Percentiles rank a stretch among this genome's conserved stretches.
phyloP scores from a whole-genome alignment of 2,113 vertebrate species.

The Coryphaenoides rupestris region DNA sequence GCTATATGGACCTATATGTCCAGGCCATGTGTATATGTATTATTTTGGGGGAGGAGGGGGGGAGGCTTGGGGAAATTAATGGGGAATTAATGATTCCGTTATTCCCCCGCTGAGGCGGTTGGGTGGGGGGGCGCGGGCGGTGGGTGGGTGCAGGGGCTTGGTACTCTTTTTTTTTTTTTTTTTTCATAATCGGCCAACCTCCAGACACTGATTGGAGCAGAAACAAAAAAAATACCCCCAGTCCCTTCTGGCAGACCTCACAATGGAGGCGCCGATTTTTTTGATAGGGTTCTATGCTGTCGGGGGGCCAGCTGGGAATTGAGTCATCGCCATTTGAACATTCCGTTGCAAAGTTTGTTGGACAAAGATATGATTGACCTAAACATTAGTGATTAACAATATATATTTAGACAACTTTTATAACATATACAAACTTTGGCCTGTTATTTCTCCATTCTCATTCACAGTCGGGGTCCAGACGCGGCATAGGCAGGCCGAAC shows the following conservation, averaged over 20 bases:
- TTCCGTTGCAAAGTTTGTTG: too few species aligned
- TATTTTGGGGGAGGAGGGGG: slow-evolving; percentile 35
- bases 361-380: too few species aligned
- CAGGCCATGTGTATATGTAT: not conserved
- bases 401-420: too few species aligned
- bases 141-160: slow-evolving; percentile 13
- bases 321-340: too few species aligned
- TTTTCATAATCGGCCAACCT: slow-evolving; percentile 67
- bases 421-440: too few species aligned
- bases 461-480: too few species aligned
- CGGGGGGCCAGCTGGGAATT: slow-evolving; percentile 74
- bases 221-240: slow-evolving; percentile 61
- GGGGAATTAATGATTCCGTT: slow-evolving; percentile 74
- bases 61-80: slow-evolving; percentile 66
- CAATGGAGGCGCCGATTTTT: slow-evolving; percentile 69
- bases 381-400: too few species aligned
- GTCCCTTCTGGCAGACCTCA: slow-evolving; percentile 66
- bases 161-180: slow-evolving; percentile 18
- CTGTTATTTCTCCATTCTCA: too few species aligned
- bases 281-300: slow-evolving; percentile 67
- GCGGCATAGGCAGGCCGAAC: too few species aligned
- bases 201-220: slow-evolving; percentile 69
- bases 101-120: slow-evolving; percentile 61
- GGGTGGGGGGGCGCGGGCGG: slow-evolving; percentile 1
- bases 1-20: not conserved